phyloP scores from a whole-genome alignment of 2,113 vertebrate genomes.

The Hucho hucho region DNA sequence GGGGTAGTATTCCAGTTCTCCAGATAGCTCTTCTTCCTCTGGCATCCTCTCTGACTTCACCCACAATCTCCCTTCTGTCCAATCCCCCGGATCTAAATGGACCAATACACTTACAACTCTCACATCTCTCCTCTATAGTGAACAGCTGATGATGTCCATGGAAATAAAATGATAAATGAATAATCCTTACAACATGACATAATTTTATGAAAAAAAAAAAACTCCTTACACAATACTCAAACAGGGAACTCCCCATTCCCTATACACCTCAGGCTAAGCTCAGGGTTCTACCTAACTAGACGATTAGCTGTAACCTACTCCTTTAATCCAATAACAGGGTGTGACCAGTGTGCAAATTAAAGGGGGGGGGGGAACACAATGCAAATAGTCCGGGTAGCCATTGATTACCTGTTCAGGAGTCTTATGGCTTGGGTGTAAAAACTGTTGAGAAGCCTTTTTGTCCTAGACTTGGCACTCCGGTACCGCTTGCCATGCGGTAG shows the following conservation, averaged over 20 bases:
- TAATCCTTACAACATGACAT: background rate
- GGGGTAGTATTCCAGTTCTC: conserved; percentile 47
- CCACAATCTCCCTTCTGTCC: conserved; percentile 45
- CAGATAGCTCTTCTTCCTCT: conserved; percentile 57
- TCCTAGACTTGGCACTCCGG: too few relatives aligned
- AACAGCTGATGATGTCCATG: background rate
- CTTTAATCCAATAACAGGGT: too few relatives aligned
- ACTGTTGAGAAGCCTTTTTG: too few relatives aligned
- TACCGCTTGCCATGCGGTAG: too few relatives aligned
- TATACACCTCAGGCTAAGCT: background rate
- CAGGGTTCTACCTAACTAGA: background rate
- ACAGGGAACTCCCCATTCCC: background rate
- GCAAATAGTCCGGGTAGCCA: too few relatives aligned
- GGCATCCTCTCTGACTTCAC: conserved; percentile 38
- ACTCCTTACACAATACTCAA: background rate
- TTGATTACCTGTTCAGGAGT: too few relatives aligned
- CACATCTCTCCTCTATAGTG: background rate
- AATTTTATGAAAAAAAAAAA: background rate
- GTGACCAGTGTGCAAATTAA: too few relatives aligned
- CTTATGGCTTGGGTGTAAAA: too few relatives aligned
- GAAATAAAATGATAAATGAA: background rate
- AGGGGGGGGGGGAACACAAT: too few relatives aligned
- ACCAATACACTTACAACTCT: background rate
- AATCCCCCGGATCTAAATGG: background rate
- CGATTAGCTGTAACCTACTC: too few relatives aligned